phyloP scores from a whole-genome alignment of 2,113 vertebrate species.

The Apistogramma diplotaenia region DNA sequence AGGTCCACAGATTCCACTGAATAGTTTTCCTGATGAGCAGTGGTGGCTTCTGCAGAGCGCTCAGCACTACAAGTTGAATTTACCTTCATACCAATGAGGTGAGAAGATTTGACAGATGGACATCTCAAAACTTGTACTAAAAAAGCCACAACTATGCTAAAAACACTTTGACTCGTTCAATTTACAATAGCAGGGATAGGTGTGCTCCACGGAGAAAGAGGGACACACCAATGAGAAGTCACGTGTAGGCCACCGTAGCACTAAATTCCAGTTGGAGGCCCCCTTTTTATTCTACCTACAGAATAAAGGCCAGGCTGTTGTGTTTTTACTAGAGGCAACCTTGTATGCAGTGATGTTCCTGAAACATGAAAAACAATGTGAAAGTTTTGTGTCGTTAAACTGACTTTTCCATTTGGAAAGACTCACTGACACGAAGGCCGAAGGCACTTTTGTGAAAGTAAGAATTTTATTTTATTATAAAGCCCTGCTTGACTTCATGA shows the following conservation, averaged over 20 bases:
- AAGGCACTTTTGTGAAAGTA: not conserved
- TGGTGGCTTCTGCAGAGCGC: not conserved
- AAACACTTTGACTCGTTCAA: not conserved
- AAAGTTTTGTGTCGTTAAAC: not conserved
- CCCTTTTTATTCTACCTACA: not conserved
- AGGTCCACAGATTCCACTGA: not conserved
- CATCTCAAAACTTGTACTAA: not conserved
- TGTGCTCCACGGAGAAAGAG: not conserved
- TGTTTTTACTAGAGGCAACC: not conserved
- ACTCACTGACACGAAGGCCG: not conserved
- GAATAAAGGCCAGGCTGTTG: not conserved
- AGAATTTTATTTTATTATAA: not conserved
- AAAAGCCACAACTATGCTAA: not conserved
- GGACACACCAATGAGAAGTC: not conserved
- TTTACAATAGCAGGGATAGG: not conserved
- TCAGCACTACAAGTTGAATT: not conserved
- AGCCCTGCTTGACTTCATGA: not conserved
- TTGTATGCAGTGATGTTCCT: not conserved
- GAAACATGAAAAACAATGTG: not conserved
- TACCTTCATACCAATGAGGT: not conserved
- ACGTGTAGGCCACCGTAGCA: not conserved
- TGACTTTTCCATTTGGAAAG: not conserved
- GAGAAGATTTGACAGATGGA: not conserved
- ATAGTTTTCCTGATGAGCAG: not conserved
- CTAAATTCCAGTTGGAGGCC: not conserved